A percentile compares a stretch with the other conserved stretches of the same genome.
These are phyloP conservation scores for Drosophila imparisetae DNA, from an alignment of 2,888 invertebrate species.

Conservation along the genomic window DNA sequence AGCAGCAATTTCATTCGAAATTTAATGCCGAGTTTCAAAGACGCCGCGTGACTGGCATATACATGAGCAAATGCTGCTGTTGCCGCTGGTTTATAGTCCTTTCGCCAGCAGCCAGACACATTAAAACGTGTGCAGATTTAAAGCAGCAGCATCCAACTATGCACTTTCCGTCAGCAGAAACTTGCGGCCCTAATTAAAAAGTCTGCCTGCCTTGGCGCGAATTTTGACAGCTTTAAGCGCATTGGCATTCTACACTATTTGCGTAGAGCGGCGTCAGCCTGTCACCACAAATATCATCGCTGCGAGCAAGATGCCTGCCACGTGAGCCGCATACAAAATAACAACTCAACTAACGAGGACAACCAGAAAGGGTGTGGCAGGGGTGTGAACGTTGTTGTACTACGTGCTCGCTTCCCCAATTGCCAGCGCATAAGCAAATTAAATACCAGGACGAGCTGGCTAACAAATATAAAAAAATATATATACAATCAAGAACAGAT, in stretches of 20 bases:
- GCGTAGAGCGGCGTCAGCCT: constrained; percentile 47
- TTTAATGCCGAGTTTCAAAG: constrained; percentile 76
- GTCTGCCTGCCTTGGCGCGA: constrained; percentile 50
- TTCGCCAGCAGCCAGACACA: constrained; percentile 41
- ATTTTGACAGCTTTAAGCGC: constrained; percentile 70
- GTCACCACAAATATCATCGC: constrained; percentile 47
- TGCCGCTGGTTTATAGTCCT: constrained; percentile 11
- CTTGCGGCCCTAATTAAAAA: constrained; percentile 63
- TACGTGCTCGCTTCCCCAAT: constrained; percentile 26
- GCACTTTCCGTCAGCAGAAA: constrained; percentile 1
- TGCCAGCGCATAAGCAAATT: constrained; percentile 25
- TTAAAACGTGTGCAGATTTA: constrained; percentile 49
- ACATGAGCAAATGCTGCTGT: constrained; percentile 26
- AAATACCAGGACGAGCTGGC: constrained; percentile 13
- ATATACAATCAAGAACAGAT: not conserved
- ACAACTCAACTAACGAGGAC: constrained; percentile 28
- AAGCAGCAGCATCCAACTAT: constrained; percentile 9
- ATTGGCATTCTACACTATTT: constrained; percentile 35
- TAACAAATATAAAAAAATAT: not conserved
- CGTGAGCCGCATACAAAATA: constrained; percentile 61
- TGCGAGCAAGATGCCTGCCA: constrained; percentile 42
- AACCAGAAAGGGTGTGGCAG: not conserved
- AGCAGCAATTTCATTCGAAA: constrained; percentile 80
- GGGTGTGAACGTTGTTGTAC: not conserved
- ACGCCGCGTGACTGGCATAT: constrained; percentile 73